Percentiles rank a stretch among this genome's conserved stretches.
phyloP scores from a whole-genome alignment of 2,113 vertebrate genomes.

The Columba livia region DNA sequence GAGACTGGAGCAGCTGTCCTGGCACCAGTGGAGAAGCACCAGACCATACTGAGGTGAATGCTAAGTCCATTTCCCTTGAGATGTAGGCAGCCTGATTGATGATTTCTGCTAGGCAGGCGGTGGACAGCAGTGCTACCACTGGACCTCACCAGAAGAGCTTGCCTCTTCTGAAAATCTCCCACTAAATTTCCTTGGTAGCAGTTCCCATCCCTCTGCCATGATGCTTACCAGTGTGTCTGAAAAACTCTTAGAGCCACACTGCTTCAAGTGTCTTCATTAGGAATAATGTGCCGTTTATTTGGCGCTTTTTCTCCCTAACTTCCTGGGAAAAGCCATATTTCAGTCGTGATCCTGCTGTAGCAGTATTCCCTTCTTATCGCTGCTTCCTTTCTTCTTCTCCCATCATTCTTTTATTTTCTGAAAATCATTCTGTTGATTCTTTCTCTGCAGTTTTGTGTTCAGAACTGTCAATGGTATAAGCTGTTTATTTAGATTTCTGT shows the following conservation, averaged over 20 bases:
- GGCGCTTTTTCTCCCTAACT: background rate
- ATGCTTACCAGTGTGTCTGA: background rate
- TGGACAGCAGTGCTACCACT: background rate
- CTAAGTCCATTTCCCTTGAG: background rate
- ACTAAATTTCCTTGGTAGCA: background rate
- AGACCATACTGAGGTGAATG: background rate
- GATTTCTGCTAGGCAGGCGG: background rate
- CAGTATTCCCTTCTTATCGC: background rate
- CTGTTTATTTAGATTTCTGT: background rate
- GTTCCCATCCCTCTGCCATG: background rate
- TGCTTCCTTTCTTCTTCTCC: background rate
- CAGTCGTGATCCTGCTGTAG: background rate
- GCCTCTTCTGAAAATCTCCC: background rate
- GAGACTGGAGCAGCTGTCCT: background rate
- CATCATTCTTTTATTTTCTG: background rate
- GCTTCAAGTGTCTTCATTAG: background rate
- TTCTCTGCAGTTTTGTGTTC: background rate
- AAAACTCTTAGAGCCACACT: background rate
- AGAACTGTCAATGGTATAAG: background rate
- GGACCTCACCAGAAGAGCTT: background rate
- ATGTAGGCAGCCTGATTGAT: background rate
- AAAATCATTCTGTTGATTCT: background rate
- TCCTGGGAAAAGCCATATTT: background rate
- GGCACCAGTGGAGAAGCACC: background rate
- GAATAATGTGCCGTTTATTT: background rate